Conservation (phyloP, 2,113 vertebrate genomes). For the Corvus hawaiiensis region DNA sequence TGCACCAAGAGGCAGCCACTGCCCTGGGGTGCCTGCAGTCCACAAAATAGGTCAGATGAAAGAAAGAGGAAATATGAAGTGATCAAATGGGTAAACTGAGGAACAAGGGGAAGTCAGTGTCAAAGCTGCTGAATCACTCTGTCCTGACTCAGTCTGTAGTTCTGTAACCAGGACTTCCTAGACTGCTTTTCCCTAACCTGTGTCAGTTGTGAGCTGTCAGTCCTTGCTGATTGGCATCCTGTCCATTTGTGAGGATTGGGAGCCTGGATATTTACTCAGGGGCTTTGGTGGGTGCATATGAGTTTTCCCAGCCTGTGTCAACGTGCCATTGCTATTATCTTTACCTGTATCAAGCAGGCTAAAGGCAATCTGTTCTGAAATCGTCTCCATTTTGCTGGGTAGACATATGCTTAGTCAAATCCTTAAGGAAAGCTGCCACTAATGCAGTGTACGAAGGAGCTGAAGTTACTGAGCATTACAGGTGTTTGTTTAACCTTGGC, state of each 20-base stretch:
- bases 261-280: background rate
- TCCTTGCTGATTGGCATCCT: background rate
- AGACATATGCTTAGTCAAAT: conserved; percentile 7
- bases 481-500: conserved; percentile 39
- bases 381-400: background rate
- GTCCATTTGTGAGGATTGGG: background rate
- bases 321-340: background rate
- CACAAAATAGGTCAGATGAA: background rate
- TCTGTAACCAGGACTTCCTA: background rate
- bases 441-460: background rate
- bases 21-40: background rate
- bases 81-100: background rate
- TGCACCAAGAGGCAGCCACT: background rate
- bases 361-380: conserved; percentile 1
- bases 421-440: conserved; percentile 23
- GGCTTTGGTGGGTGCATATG: background rate
- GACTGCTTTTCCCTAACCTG: background rate
- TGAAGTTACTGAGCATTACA: background rate
- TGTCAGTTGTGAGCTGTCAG: background rate
- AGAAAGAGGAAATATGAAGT: accelerated
- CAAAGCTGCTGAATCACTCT: background rate
- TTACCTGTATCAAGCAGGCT: background rate
- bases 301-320: background rate
- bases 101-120: background rate
- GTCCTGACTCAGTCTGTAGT: background rate